Conservation (phyloP, 2,888 invertebrate genomes). For the Argyresthia albistria region DNA sequence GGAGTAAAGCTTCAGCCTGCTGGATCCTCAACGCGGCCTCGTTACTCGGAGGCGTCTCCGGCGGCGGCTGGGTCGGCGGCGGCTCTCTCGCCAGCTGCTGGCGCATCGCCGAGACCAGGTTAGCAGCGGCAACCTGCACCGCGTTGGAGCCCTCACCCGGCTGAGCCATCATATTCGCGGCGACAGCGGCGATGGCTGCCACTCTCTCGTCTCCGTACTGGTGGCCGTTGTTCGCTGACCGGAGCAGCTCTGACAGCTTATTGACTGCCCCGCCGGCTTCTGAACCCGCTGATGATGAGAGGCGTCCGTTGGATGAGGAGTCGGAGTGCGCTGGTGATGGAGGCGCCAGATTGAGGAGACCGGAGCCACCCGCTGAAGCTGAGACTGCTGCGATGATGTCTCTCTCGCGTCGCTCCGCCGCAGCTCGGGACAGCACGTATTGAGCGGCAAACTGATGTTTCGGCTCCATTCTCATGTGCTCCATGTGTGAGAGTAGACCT, state of each 20-base stretch:
- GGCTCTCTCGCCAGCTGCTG: constrained; percentile 69
- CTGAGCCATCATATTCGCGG: constrained; percentile 74
- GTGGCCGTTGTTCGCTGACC: constrained; percentile 76
- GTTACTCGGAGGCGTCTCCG: constrained; percentile 84
- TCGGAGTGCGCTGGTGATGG: constrained; percentile 91
- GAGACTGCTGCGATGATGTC: constrained; percentile 82
- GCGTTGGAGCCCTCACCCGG: constrained; percentile 75
- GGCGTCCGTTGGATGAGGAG: constrained; percentile 86
- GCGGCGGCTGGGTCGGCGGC: constrained; percentile 76
- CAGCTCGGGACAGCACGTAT: constrained; percentile 91
- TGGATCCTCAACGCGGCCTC: constrained; percentile 82
- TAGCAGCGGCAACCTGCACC: constrained; percentile 82
- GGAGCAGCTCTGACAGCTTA: constrained; percentile 72
- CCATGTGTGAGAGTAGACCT: constrained; percentile 95
- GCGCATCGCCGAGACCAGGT: constrained; percentile 83
- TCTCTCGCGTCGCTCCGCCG: constrained; percentile 90
- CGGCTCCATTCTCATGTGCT: constrained; percentile 97
- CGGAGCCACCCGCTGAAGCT: constrained; percentile 76
- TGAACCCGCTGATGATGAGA: constrained; percentile 86
- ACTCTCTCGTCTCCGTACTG: constrained; percentile 79
- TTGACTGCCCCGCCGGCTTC: constrained; percentile 78
- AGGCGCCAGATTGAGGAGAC: constrained; percentile 79
- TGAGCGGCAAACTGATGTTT: constrained; percentile 97
- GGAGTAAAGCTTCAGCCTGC: constrained; percentile 84
- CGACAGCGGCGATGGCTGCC: constrained; percentile 80